Percentiles rank a stretch among this genome's conserved stretches.
Evolutionary conservation across 2,888 invertebrate genomes (phyloP).

Genomic region (Cetonia aurata): DNA sequence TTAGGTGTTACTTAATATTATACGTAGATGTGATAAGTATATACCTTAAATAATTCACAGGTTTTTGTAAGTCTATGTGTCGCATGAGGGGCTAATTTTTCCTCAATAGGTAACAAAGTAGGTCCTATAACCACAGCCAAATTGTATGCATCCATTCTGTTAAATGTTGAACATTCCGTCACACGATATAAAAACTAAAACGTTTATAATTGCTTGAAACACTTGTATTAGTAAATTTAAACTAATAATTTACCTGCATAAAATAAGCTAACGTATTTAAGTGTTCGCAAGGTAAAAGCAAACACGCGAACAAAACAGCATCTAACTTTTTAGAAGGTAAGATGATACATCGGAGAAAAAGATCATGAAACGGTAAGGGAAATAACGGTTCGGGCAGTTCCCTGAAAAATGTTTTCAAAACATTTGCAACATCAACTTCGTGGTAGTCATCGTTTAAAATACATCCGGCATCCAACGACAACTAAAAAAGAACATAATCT

Average conservation of each 20-base stretch:
- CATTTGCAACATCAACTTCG: slow-evolving; percentile 87
- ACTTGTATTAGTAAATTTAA: slow-evolving; percentile 22
- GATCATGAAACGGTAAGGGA: slow-evolving; percentile 79
- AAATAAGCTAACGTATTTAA: slow-evolving; percentile 85
- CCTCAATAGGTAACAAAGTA: slow-evolving; percentile 85
- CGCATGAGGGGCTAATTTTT: slow-evolving; percentile 68
- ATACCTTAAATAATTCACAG: slow-evolving; percentile 78
- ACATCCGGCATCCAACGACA: slow-evolving; percentile 78
- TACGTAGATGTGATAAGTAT: slow-evolving; percentile 8
- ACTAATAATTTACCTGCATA: slow-evolving; percentile 73
- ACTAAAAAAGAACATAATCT: slow-evolving; percentile 65
- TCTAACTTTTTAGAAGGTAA: slow-evolving; percentile 72
- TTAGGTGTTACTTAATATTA: background rate
- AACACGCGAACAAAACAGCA: slow-evolving; percentile 75
- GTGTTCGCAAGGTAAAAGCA: slow-evolving; percentile 81
- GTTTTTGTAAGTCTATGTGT: slow-evolving; percentile 75
- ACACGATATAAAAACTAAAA: slow-evolving; percentile 78
- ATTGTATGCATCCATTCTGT: slow-evolving; percentile 88
- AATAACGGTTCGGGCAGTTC: slow-evolving; percentile 89
- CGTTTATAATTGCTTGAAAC: slow-evolving; percentile 39
- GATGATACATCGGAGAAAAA: slow-evolving; percentile 78
- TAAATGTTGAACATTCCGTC: slow-evolving; percentile 75
- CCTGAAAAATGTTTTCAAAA: slow-evolving; percentile 87
- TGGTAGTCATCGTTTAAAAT: slow-evolving; percentile 78
- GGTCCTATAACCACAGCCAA: slow-evolving; percentile 89